Evolutionary conservation across 1,140 invertebrate genomes (phyloP).

Genomic region (Chelonus insularis): DNA sequence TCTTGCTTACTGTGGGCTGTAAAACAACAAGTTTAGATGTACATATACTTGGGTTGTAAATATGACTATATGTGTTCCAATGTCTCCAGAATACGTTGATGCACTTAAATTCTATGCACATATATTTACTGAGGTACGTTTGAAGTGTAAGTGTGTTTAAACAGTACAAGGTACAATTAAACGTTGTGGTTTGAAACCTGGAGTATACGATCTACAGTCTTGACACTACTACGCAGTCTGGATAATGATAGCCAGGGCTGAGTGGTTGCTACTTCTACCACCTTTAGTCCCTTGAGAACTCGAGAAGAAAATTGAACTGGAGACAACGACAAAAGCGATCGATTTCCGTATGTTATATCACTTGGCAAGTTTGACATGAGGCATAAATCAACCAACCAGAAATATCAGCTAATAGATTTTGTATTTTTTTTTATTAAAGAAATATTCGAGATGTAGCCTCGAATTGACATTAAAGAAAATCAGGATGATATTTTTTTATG

Average conservation of each 20-base stretch:
- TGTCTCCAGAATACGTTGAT: neutral
- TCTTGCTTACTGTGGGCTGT: no score
- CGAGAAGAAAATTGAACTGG: no score
- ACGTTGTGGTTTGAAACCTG: constrained; percentile 6
- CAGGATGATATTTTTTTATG: no score
- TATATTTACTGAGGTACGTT: neutral
- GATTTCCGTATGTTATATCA: no score
- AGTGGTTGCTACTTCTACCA: neutral
- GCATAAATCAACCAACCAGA: neutral
- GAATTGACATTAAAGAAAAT: no score
- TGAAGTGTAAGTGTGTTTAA: constrained; percentile 6
- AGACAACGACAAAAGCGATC: no score
- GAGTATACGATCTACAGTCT: constrained; percentile 17
- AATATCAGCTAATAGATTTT: neutral
- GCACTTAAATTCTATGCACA: neutral
- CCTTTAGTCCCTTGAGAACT: neutral
- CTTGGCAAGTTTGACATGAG: no score
- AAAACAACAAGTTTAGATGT: no score
- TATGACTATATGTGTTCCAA: no score
- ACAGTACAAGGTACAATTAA: constrained; percentile 25
- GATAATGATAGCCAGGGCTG: constrained; percentile 20
- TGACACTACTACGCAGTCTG: neutral
- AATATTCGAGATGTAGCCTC: no score
- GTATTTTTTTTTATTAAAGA: constrained; percentile 3
- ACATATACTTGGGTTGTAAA: no score